Base-by-base conservation (phyloP, 2,797 vertebrate species). In the Echeneis naucrates region DNA sequence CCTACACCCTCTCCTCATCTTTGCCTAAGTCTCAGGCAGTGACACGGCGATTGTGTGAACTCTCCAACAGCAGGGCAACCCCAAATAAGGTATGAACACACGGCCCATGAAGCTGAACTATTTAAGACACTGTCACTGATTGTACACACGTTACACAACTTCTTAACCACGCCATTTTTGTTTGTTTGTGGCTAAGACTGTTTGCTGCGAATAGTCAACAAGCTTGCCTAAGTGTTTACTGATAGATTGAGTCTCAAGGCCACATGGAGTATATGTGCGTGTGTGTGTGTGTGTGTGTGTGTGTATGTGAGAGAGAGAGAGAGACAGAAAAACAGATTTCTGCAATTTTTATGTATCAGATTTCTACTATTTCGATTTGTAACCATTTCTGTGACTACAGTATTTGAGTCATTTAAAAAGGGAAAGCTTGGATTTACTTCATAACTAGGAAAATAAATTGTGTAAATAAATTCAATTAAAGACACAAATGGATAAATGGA, bases 61-160 rank as follows among this genome's bases (percentile, higher is more conserved):
- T 84, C 86, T 68, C 66, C 73, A 86, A 85, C 81, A 58, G 78
- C 45, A 13, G 86, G 83, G 79, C 81, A 92, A 83, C 82, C 85
- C 93, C 93, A 94, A 94, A 94, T 94, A 94, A 93, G 94, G 92
- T 78, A 89, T 92, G 88, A 89, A 80, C 76, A 82, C 85, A 86
- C 59, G 61, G 82, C 62, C 65, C 82, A 68, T 48, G 77, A 85
- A 84, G 78, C 69, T 55, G 76, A 74, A 83, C 76, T 75, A 80
- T 87, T 84, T 78, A 80, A 70, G 77, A 90, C 68, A 82, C 83
- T 83, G 89, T 90, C 83, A 86, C 62, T 27, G 44, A 74, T 84
- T 65, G 47, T 58, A 71, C 52, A 82, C 61, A 80, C 58, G 52
- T 75, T 71, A 44, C 33, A 59, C 68, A 71, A 32, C 42, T 55